These are phyloP conservation scores for Caenorhabditis parvicauda DNA, from an alignment of 2,888 invertebrate genomes.

Conservation along the genomic window DNA sequence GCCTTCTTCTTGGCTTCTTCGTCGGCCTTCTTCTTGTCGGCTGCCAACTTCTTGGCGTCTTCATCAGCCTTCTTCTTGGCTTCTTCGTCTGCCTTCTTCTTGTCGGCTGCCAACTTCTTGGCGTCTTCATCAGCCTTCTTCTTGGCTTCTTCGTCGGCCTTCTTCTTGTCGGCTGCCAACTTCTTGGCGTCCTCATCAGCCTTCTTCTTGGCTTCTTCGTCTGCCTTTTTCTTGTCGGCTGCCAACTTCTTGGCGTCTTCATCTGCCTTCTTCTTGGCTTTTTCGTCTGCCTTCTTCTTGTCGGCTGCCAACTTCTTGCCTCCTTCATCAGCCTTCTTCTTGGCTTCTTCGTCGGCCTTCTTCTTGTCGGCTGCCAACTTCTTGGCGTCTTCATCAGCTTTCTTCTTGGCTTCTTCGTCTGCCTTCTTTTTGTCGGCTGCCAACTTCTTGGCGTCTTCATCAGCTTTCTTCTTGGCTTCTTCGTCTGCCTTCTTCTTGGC, in stretches of 20 bases:
- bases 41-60: conserved; percentile 4
- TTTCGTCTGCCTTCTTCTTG: conserved; percentile 9
- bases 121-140: conserved; percentile 1
- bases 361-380: conserved; percentile 1
- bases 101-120: conserved; percentile 4
- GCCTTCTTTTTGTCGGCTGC: conserved; percentile 7
- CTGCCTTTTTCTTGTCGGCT: conserved; percentile 7
- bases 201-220: conserved; percentile 12
- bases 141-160: conserved; percentile 14
- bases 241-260: conserved; percentile 1
- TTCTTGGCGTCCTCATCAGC: conserved; percentile 4
- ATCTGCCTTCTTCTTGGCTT: background rate
- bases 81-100: conserved; percentile 11
- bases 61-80: conserved; percentile 10
- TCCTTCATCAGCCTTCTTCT: conserved; percentile 4
- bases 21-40: conserved; percentile 12
- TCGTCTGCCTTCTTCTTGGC: conserved; percentile 5
- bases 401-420: background rate
- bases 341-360: background rate
- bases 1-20: conserved; percentile 6
- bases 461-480: conserved; percentile 4
- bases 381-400: conserved; percentile 4
- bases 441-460: background rate
- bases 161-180: conserved; percentile 6
- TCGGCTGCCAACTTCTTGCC: conserved; percentile 1